Base-by-base conservation (phyloP, 1,140 invertebrate species). In the Hyposmocoma kahamanoa region DNA sequence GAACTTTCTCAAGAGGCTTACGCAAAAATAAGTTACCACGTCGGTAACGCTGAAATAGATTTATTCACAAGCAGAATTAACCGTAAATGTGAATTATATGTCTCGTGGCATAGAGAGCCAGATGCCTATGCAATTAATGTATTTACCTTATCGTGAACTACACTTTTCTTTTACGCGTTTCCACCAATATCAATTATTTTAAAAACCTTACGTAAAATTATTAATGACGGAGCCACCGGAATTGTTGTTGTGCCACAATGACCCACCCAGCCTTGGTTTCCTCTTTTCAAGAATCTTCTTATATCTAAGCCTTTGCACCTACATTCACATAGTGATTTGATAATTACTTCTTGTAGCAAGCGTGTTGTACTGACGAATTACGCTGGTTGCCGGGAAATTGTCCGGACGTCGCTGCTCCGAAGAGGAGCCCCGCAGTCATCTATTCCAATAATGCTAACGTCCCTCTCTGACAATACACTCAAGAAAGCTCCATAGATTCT, bases 151-250 rank as follows among this genome's bases (percentile, higher is more conserved):
- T 20, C 39, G 20, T 74, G 68, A 61, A 50, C 20, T n/a, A 17
- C 45, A 19, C 34, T 58, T 24, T 30, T 28, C 6, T 67, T 74
- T 59, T 67, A 70, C 43, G 71, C 66, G 0, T 74, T 74, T 46
- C 66, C 68, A 3, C 64, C 67, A 8, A 64, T 72, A 34, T 34
- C 47, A 4, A 3, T 70, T n/a, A 58, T 67, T 24, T 41, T 59
- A 17, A 58, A 53, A 53, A 45, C 44, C 21, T 36, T 68, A 26
- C 39, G 56, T 10, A 71, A 67, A 47, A 58, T 67, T 34, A 54
- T 60, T 42, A 17, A 11, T 13, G 62, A 71, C 20, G 11, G 53
- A n/a, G 56, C 64, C 11, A 15, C 32, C 26, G 52, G 56, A 10
- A 51, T 71, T 13, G 8, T 74, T 8, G 47, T 70, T 8, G 58